phyloP scores from a whole-genome alignment of 2,113 vertebrate genomes.

The Psilopogon haemacephalus region DNA sequence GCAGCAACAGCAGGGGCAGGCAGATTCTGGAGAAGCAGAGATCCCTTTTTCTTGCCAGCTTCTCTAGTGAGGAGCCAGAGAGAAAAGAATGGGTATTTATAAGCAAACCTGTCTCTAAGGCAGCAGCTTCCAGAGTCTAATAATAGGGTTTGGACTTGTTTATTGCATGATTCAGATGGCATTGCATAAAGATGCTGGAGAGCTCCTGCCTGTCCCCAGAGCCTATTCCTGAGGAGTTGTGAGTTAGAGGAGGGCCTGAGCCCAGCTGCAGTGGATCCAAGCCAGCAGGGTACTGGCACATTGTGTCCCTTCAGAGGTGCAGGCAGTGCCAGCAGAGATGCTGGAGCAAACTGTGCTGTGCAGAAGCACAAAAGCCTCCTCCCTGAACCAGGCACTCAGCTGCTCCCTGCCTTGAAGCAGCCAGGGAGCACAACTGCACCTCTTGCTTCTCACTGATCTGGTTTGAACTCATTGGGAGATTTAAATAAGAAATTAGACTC shows the following conservation, averaged over 20 bases:
- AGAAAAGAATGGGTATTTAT: conserved; percentile 15
- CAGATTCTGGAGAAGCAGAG: background rate
- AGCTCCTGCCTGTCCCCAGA: background rate
- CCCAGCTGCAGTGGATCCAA: background rate
- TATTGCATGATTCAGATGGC: background rate
- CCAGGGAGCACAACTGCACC: background rate
- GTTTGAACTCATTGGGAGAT: too few relatives aligned
- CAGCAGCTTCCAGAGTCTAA: conserved; percentile 52
- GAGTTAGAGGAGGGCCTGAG: background rate
- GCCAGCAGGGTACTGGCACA: background rate
- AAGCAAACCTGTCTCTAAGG: conserved; percentile 53
- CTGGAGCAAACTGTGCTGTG: background rate
- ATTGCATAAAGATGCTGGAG: conserved; percentile 9
- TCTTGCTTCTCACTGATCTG: background rate
- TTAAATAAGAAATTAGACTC: too few relatives aligned
- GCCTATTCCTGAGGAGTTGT: background rate
- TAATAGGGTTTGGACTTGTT: conserved; percentile 24
- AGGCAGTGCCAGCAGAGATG: background rate
- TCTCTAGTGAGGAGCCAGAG: background rate
- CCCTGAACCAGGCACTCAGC: background rate
- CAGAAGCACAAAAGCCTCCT: background rate
- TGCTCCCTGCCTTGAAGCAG: background rate
- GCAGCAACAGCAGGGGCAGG: background rate
- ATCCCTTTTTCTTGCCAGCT: background rate
- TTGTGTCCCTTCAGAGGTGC: background rate